Percentiles rank a stretch among this genome's conserved stretches.
Evolutionary conservation across 2,113 vertebrate species (phyloP).

Genomic region (Crotalus viridis): DNA sequence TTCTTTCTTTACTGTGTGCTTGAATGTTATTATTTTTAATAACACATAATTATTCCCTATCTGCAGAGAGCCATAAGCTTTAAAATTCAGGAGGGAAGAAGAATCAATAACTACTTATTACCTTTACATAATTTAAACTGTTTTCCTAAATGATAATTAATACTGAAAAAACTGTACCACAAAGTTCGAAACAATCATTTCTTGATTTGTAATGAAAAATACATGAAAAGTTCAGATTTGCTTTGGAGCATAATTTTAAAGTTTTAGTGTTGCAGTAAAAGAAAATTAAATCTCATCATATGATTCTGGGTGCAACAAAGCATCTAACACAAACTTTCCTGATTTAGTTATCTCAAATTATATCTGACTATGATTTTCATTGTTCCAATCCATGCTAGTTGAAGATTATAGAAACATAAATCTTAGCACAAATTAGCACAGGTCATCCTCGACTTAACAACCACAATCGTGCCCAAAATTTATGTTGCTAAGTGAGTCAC

Average conservation of each 20-base stretch:
- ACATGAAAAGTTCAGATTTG: background rate
- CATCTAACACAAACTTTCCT: background rate
- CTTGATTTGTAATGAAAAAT: background rate
- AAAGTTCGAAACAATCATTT: background rate
- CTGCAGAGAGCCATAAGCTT: background rate
- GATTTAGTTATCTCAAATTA: background rate
- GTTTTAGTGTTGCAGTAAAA: background rate
- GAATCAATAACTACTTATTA: background rate
- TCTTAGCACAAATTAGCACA: background rate
- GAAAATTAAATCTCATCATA: background rate
- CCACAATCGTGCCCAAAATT: background rate
- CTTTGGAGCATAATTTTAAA: background rate
- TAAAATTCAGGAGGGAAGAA: background rate
- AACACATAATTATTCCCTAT: background rate
- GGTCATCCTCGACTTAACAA: background rate
- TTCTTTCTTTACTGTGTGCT: background rate
- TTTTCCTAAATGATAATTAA: background rate
- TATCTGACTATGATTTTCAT: background rate
- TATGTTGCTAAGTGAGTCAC: background rate
- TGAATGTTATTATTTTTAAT: slow-evolving; percentile 17
- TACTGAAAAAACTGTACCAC: background rate
- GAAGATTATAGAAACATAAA: background rate
- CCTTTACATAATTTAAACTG: background rate
- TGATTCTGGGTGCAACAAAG: background rate
- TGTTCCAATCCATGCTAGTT: background rate